phyloP scores from a whole-genome alignment of 2,797 vertebrate species.

The Argya squamiceps region DNA sequence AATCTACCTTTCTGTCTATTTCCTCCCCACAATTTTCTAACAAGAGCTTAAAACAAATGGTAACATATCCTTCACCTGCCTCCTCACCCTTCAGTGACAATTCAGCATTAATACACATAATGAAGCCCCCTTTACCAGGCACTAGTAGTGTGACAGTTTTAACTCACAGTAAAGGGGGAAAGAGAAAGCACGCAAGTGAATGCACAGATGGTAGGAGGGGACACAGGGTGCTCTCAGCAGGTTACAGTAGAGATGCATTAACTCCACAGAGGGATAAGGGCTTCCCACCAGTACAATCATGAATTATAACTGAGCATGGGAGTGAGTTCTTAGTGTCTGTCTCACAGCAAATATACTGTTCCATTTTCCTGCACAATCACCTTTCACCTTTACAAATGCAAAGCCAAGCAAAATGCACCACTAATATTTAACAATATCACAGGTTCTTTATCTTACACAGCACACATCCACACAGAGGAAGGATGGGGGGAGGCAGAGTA shows the following conservation, averaged over 20 bases:
- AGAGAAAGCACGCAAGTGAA: conserved; percentile 51
- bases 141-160: conserved; percentile 55
- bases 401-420: conserved; percentile 68
- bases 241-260: conserved; percentile 82
- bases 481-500: background rate
- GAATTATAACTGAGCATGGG: conserved; percentile 83
- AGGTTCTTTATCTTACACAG: conserved; percentile 36
- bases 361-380: conserved; percentile 76
- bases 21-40: conserved; percentile 36
- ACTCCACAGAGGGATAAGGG: conserved; percentile 81
- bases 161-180: conserved; percentile 49
- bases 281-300: conserved; percentile 79
- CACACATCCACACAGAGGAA: background rate
- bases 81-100: conserved; percentile 46
- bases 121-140: conserved; percentile 68
- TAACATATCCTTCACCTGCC: background rate
- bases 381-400: conserved; percentile 77
- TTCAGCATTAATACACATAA: conserved; percentile 53
- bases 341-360: conserved; percentile 77
- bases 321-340: conserved; percentile 75
- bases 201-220: conserved; percentile 79
- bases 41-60: background rate
- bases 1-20: conserved; percentile 5
- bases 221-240: conserved; percentile 81
- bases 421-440: conserved; percentile 70